Evolutionary conservation across 2,888 invertebrate species (phyloP).

Genomic region (Calliopum simillimum): DNA sequence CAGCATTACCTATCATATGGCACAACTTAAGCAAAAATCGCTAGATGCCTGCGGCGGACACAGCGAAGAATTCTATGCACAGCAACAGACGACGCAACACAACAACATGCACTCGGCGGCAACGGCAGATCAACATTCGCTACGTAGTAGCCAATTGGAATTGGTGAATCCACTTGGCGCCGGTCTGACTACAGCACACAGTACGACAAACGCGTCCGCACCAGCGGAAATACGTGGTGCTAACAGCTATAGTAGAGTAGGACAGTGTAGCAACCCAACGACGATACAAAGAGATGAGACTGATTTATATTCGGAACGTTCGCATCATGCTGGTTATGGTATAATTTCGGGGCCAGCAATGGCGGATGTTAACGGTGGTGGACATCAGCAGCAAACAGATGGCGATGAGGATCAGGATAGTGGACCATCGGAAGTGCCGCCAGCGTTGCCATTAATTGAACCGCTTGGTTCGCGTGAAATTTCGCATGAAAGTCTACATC

Average conservation of each 20-base stretch:
- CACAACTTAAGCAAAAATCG: conserved; percentile 72
- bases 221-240: conserved; percentile 54
- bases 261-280: conserved; percentile 25
- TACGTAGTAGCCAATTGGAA: conserved; percentile 69
- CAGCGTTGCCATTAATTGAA: conserved; percentile 82
- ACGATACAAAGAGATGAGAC: conserved; percentile 67
- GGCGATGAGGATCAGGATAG: conserved; percentile 81
- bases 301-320: conserved; percentile 47
- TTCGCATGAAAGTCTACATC: conserved; percentile 83
- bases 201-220: conserved; percentile 54
- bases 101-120: conserved; percentile 26
- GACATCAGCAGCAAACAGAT: conserved; percentile 64
- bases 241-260: conserved; percentile 35
- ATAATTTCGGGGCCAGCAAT: conserved; percentile 40
- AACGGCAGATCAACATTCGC: conserved; percentile 61
- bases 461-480: conserved; percentile 84
- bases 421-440: conserved; percentile 85
- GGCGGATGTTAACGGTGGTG: conserved; percentile 25
- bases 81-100: conserved; percentile 56
- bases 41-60: conserved; percentile 50
- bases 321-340: conserved; percentile 16
- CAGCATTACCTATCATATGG: conserved; percentile 70
- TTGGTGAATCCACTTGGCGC: conserved; percentile 72
- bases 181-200: conserved; percentile 69
- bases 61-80: conserved; percentile 44